Evolutionary conservation across 2,113 vertebrate species (phyloP).

Genomic region (Mormyrus iriodes): DNA sequence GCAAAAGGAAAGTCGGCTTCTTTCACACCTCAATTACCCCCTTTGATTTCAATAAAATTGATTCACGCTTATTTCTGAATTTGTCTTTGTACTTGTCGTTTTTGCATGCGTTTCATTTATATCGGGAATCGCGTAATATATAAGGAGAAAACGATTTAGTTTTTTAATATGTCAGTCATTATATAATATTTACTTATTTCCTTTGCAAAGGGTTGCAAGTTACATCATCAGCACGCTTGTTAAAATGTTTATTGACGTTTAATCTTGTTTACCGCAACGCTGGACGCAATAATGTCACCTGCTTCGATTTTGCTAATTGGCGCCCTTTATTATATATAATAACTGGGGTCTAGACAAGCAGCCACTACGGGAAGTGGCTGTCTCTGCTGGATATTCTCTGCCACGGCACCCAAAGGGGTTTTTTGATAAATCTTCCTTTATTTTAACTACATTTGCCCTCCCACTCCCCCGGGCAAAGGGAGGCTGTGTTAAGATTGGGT

Average conservation of each 20-base stretch:
- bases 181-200: neutral
- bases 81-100: neutral
- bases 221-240: neutral
- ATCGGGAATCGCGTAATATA: neutral
- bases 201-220: neutral
- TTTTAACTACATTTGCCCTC: constrained; percentile 86
- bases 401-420: constrained; percentile 83
- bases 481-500: constrained; percentile 91
- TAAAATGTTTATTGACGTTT: constrained; percentile 31
- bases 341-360: constrained; percentile 57
- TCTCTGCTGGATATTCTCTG: constrained; percentile 82
- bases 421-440: constrained; percentile 95
- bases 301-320: constrained; percentile 66
- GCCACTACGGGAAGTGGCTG: constrained; percentile 71
- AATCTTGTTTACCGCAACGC: constrained; percentile 52
- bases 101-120: neutral
- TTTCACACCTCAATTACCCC: neutral
- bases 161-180: neutral
- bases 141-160: neutral
- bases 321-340: constrained; percentile 75
- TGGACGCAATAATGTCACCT: constrained; percentile 78
- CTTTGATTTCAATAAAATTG: neutral
- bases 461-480: constrained; percentile 75
- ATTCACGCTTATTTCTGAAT: neutral
- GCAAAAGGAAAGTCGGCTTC: neutral